Conservation (phyloP, 2,113 vertebrate genomes). For the Ptychochromis oligacanthus region DNA sequence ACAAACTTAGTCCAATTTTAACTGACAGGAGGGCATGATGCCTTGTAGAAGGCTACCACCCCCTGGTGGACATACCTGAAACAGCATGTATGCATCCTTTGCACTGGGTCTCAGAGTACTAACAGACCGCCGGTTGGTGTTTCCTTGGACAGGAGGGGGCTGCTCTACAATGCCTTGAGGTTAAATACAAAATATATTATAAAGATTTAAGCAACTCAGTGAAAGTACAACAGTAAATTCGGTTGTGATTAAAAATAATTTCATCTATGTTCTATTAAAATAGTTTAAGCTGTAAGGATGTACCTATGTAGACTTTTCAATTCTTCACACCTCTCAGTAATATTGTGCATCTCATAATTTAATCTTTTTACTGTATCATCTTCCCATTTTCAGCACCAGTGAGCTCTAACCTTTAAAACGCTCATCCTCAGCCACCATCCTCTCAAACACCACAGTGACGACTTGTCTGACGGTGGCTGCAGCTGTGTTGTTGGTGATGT, state of each 20-base stretch:
- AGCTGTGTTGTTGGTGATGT: slow-evolving; percentile 98
- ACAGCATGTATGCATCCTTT: slow-evolving; percentile 99
- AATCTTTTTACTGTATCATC: neutral
- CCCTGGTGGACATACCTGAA: slow-evolving; percentile 86
- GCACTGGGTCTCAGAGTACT: slow-evolving; percentile 95
- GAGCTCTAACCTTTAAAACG: slow-evolving; percentile 85
- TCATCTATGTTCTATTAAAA: neutral
- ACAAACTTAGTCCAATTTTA: neutral
- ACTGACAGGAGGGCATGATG: neutral
- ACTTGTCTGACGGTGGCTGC: slow-evolving; percentile 97
- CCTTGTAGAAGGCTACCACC: slow-evolving; percentile 29
- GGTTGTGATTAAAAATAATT: neutral
- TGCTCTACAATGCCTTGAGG: slow-evolving; percentile 84
- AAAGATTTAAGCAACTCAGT: neutral
- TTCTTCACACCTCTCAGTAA: neutral
- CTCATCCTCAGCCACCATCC: slow-evolving; percentile 98
- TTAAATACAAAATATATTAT: neutral
- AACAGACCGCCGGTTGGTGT: slow-evolving; percentile 94
- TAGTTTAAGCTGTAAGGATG: neutral
- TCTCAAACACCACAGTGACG: slow-evolving; percentile 98
- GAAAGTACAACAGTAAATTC: neutral
- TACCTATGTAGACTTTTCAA: neutral
- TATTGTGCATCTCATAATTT: neutral
- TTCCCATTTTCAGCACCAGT: neutral
- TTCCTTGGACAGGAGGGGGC: slow-evolving; percentile 87